These are phyloP conservation scores for Eonycteris spelaea DNA, from an alignment of 2,113 vertebrate genomes.

Conservation along the genomic window DNA sequence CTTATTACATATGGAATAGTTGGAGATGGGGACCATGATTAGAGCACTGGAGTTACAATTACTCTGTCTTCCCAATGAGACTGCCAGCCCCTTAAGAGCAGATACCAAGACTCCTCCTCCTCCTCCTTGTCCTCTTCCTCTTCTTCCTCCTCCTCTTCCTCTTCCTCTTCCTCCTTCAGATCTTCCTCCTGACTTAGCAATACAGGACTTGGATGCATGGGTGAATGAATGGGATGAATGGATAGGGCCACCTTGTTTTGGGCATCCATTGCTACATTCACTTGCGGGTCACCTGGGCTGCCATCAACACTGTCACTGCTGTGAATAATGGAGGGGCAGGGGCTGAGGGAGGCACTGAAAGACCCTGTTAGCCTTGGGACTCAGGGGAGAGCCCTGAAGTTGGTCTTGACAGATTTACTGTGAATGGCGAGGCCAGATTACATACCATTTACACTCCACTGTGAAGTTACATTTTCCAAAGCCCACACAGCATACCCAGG, in stretches of 20 bases:
- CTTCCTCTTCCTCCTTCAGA: background rate
- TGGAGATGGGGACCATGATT: background rate
- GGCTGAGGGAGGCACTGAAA: background rate
- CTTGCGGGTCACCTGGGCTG: background rate
- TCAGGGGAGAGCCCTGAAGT: background rate
- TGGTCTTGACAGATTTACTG: constrained; percentile 8
- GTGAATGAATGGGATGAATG: background rate
- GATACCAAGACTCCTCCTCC: background rate
- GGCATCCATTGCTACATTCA: background rate
- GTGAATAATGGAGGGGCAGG: background rate
- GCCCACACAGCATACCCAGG: background rate
- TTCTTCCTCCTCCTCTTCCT: no score
- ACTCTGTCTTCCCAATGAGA: background rate
- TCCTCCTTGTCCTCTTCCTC: background rate
- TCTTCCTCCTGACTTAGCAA: background rate
- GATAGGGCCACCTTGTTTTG: background rate
- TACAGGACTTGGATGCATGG: background rate
- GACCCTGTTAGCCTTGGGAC: background rate
- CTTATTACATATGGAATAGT: background rate
- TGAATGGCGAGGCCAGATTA: background rate
- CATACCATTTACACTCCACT: background rate
- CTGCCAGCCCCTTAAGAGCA: background rate
- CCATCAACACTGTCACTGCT: background rate
- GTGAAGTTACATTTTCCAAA: background rate
- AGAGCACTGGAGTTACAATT: background rate